Conservation (phyloP, 2,888 invertebrate genomes). For the Sarcophaga rosellei region DNA sequence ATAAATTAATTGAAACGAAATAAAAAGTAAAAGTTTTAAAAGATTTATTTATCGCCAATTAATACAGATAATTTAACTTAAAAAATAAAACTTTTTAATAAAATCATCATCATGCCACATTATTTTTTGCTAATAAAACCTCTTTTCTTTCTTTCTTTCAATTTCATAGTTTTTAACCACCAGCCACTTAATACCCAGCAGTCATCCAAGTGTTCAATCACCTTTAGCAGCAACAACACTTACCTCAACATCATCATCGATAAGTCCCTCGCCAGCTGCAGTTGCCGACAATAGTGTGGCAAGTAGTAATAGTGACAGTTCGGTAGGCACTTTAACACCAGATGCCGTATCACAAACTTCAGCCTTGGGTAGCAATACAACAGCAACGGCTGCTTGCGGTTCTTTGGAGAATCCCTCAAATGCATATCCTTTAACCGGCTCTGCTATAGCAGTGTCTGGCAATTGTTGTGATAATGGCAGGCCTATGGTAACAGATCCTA, state of each 20-base stretch:
- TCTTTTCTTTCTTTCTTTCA: constrained; percentile 10
- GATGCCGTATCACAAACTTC: constrained; percentile 75
- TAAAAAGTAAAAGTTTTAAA: constrained; percentile 64
- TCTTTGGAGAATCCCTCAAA: constrained; percentile 55
- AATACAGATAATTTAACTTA: not conserved
- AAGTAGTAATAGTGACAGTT: constrained; percentile 65
- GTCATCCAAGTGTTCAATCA: constrained; percentile 67
- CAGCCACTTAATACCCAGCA: constrained; percentile 66
- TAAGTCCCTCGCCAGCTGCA: constrained; percentile 83
- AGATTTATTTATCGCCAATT: not conserved
- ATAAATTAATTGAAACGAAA: constrained; percentile 32
- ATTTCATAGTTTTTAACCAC: constrained; percentile 70
- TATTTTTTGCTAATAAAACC: not conserved
- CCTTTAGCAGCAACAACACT: constrained; percentile 69
- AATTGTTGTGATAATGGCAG: constrained; percentile 95
- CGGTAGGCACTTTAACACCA: constrained; percentile 67
- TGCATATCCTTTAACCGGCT: constrained; percentile 49
- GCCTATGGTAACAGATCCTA: constrained; percentile 95
- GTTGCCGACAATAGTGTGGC: constrained; percentile 59
- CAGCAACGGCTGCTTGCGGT: constrained; percentile 53
- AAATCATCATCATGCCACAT: not conserved
- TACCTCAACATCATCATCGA: constrained; percentile 74
- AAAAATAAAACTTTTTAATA: too few species aligned
- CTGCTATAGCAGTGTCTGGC: constrained; percentile 50
- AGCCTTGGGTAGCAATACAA: constrained; percentile 74